Percentiles rank a stretch among this genome's conserved stretches.
These are phyloP conservation scores for Tautogolabrus adspersus DNA, from an alignment of 2,113 vertebrate species.

Conservation along the genomic window DNA sequence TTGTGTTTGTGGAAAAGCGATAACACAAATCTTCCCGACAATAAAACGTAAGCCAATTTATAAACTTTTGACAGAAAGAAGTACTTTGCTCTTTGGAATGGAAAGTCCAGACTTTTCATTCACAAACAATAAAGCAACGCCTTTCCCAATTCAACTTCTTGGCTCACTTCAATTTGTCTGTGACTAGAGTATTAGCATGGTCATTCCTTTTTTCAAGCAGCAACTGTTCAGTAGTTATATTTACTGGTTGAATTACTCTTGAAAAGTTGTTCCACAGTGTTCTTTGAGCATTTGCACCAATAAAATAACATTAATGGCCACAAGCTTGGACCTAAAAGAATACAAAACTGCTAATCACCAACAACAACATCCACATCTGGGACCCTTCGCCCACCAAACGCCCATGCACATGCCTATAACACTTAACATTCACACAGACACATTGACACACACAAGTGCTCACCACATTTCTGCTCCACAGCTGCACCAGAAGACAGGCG, in stretches of 20 bases:
- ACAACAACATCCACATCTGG: slow-evolving; percentile 61
- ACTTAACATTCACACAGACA: slow-evolving; percentile 47
- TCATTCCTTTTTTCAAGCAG: background rate
- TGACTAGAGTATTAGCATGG: background rate
- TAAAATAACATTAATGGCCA: background rate
- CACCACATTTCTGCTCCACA: slow-evolving; percentile 71
- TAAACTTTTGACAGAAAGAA: no score
- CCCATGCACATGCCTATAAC: slow-evolving; percentile 22
- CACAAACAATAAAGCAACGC: background rate
- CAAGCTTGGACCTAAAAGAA: background rate
- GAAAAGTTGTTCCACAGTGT: background rate
- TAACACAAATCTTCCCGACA: no score
- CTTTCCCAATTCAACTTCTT: background rate
- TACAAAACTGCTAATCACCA: slow-evolving; percentile 11
- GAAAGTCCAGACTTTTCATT: background rate
- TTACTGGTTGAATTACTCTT: background rate
- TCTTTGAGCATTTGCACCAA: background rate
- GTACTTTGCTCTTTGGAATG: no score
- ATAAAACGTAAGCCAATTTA: no score
- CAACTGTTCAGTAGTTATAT: background rate
- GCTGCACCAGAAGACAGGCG: slow-evolving; percentile 50
- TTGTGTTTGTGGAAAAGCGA: no score
- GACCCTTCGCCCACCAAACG: slow-evolving; percentile 31
- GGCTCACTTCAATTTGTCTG: background rate
- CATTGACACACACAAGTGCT: slow-evolving; percentile 61